Conservation (phyloP, 2,797 vertebrate genomes). For the Hemitrygon akajei region DNA sequence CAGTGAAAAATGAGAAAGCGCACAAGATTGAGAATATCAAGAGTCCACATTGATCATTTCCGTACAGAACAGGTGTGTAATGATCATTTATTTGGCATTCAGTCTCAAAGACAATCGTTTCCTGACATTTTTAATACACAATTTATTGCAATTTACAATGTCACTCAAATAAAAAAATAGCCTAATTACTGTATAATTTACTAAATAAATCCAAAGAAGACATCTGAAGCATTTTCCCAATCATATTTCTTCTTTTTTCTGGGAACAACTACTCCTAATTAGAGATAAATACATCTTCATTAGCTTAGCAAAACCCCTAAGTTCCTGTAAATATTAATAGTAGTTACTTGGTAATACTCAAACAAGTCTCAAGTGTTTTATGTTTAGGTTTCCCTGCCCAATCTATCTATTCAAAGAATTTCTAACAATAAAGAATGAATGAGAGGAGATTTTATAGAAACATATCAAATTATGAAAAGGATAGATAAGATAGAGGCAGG, state of each 20-base stretch:
- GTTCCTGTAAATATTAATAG: not conserved
- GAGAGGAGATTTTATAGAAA: no score
- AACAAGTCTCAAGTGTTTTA: not conserved
- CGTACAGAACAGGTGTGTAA: not conserved
- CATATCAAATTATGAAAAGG: no score
- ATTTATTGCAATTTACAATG: not conserved
- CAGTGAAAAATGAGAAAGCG: constrained; percentile 12
- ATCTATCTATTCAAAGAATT: not conserved
- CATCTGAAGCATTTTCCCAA: not conserved
- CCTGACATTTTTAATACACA: not conserved
- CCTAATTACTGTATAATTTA: not conserved
- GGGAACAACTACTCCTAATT: not conserved
- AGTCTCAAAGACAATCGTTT: not conserved
- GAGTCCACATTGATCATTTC: not conserved
- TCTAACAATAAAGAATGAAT: no score
- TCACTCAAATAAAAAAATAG: not conserved
- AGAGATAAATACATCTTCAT: not conserved
- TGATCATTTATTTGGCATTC: no score
- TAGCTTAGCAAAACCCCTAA: not conserved
- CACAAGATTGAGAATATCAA: constrained; percentile 19
- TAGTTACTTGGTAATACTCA: not conserved
- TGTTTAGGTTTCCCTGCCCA: not conserved
- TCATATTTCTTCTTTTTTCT: not conserved
- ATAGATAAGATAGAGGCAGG: no score
- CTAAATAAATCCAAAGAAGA: not conserved